Evolutionary conservation across 2,888 invertebrate species (phyloP), one percentile per base, ranked within the genome.

Genomic region (Strigamia transsilvanica): DNA sequence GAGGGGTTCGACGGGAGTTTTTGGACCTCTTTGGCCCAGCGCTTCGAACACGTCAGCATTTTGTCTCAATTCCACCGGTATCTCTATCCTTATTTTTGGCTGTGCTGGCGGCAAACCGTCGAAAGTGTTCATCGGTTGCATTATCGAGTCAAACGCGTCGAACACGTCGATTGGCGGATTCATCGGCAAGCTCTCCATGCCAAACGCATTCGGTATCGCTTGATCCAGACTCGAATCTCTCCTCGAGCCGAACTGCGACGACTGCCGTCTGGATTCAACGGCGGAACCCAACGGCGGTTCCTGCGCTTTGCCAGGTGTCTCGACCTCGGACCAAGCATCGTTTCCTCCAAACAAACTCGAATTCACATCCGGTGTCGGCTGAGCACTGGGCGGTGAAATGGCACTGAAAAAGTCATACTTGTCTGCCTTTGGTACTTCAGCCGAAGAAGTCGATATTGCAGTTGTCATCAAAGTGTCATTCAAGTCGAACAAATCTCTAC

Each of bases 41-140:
- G 80, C 80, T 80, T 80, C 80, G 5, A 80, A 61, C 1, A 80
- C 80, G 12, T 80, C 80, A 3, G 80, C 80, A 80, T 80, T 80
- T 27, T 80, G 80, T 32, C 12, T 32, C 61, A 80, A 61, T 32
- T 80, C 80, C 0, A 80, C 23, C 3, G 80, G 80, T 1, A 80
- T 80, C 21, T 80, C 80, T n/a, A 80, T 51, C 27, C 34, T 32
- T 61, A 61, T 38, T 56, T 61, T 51, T 5, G 61, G 61, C 6
- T 27, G 27, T 80, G 27, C 15, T 2, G 18, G 32, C 6, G 32
- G 15, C 41, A 80, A 32, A 12, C 80, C 80, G 56, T 80, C 80
- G 10, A 80, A 51, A 23, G 80, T 56, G 51, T 80, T 80, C 51
- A 80, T 80, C 7, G 80, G 80, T 32, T 80, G 27, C 32, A 38